Base-by-base conservation (phyloP, 2,113 vertebrate genomes). In the Phaethornis superciliosus region DNA sequence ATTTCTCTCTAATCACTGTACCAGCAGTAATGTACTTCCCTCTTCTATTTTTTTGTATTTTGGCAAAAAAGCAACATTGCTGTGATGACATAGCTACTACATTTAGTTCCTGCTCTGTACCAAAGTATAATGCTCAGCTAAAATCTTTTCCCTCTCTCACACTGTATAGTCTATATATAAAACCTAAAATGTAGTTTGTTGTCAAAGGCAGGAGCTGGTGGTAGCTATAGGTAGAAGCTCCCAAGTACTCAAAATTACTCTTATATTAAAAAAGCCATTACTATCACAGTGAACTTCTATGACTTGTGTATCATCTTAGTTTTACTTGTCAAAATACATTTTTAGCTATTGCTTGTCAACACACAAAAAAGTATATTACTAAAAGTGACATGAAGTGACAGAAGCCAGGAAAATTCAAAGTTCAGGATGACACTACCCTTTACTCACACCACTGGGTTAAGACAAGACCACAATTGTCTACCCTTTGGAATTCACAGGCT, bases 251-350 rank as follows among this genome's bases (percentile, higher is more conserved):
- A 91, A 81, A 95, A 94, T 95, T 88, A 88, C 13, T 77, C 68
- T 85, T 62, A 33, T 32, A 81, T 68, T 94, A 7, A 59, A 97
- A 88, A 97, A 93, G 12, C 65, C 35, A 54, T 96, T 95, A 89
- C 81, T 97, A 77, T 59, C 51, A 40, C 59, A 72, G 87, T 78
- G 89, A 83, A 96, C 82, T 94, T 96, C 94, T 88, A 49, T 76
- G 83, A 95, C 93, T 96, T 97, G 75, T 15, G 1, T 95, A 92
- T 96, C 96, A 97, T 84, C 76, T 94, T 88, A 85, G 90, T 95
- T 96, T 95, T 96, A 88, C 92, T 95, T 96, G 94, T 97, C 97
- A 97, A 98, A 98, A 98, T 97, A 97, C 70, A 95, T 95, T 96
- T 87, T 97, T 95, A 96, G 95, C 95, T 95, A 93, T 78, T 82